Evolutionary conservation across 2,113 vertebrate species (phyloP), one percentile per base, ranked within the genome.

Genomic region (Morone chrysops): DNA sequence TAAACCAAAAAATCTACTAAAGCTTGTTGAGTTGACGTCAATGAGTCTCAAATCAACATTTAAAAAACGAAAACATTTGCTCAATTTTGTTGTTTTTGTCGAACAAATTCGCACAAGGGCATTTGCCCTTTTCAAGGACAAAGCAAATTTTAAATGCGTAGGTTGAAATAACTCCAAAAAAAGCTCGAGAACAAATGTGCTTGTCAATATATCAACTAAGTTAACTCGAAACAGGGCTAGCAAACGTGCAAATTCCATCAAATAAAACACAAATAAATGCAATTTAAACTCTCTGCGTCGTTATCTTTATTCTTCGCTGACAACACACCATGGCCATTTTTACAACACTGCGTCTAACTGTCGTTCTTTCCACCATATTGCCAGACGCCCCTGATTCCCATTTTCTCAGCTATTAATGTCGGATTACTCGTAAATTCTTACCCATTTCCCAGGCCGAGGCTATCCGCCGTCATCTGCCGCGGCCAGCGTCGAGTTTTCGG

Each of bases 121-220:
- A 93, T 93, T 92, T 94, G 94, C 86, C 94, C 93, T 93, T 31
- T 87, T 94, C 95, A 96, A 96, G 95, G 95, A 96, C 95, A 96
- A 96, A 95, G 95, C 90, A 92, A 68, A 92, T 96, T 95, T 95
- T 94, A 95, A 96, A 94, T 96, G 95, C 95, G 95, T 94, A 96
- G 95, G 85, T 91, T 85, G 79, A 89, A 91, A 92, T 79, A 91
- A 89, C 78, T 88, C 85, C 57, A 62, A 90, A 92, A 90, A 92
- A 45, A 85, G 56, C 48, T 89, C 75, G 63, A 70, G 56, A 65
- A 90, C 69, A 85, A 93, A 90, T 31, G 41, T 18, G 7, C 50
- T 48, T 40, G 18, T 77, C 63, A 51, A 82, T 56, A 84, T 71
- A 71, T 54, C 9, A 77, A 77, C 74, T 4, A 54, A 50, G 54